phyloP scores from a whole-genome alignment of 2,888 invertebrate species.

The Synanthedon formicaeformis region DNA sequence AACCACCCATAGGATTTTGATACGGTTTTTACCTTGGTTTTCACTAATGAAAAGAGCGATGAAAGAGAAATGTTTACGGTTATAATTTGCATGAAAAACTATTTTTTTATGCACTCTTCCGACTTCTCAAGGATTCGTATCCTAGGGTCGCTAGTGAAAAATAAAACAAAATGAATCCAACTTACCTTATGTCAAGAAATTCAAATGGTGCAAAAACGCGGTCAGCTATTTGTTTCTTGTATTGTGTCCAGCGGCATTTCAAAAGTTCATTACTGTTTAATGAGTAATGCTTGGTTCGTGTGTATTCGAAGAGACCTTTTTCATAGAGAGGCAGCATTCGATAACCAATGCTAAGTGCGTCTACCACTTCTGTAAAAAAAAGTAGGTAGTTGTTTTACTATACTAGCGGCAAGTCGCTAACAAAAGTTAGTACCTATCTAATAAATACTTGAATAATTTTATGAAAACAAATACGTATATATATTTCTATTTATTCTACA shows the following conservation, averaged over 20 bases:
- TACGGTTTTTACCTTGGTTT: no score
- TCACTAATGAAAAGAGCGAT: no score
- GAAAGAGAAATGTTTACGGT: no score
- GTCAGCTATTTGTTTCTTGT: slow-evolving; percentile 13
- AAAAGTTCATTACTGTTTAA: slow-evolving; percentile 25
- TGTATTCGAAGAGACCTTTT: slow-evolving; percentile 25
- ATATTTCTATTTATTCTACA: not conserved
- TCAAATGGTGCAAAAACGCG: slow-evolving; percentile 19
- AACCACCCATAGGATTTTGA: no score
- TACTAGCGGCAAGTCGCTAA: no score
- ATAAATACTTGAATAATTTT: no score
- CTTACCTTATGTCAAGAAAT: slow-evolving; percentile 27
- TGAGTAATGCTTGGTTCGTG: slow-evolving; percentile 27
- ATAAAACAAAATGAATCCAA: not conserved
- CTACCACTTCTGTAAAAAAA: slow-evolving; percentile 24
- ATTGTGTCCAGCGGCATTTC: slow-evolving; percentile 24
- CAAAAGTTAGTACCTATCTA: no score
- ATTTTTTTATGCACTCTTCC: no score
- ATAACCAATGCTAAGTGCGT: slow-evolving; percentile 22
- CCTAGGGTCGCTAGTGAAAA: not conserved
- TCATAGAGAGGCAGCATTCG: slow-evolving; percentile 35
- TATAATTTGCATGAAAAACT: not conserved
- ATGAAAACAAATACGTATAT: no score
- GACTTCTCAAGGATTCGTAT: no score
- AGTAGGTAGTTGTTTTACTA: no score